phyloP scores from a whole-genome alignment of 2,888 invertebrate species.

The Tupiocoris notatus region DNA sequence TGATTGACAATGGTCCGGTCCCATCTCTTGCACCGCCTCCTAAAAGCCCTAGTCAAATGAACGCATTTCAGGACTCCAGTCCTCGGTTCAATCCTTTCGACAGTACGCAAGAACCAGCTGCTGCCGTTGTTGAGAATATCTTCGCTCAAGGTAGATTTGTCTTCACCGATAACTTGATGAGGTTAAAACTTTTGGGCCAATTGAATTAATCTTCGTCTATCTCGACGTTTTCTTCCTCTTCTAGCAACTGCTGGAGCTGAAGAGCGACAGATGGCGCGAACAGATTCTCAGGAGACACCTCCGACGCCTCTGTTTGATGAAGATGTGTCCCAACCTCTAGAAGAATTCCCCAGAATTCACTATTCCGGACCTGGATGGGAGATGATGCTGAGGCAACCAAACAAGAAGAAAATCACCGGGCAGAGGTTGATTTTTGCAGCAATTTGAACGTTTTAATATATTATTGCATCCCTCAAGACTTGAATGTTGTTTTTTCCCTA shows the following conservation, averaged over 20 bases:
- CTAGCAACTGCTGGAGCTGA: conserved; percentile 36
- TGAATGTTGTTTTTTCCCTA: neutral
- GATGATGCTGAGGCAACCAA: conserved; percentile 91
- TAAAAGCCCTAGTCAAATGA: conserved; percentile 57
- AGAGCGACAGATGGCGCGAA: conserved; percentile 50
- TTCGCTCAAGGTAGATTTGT: conserved; percentile 50
- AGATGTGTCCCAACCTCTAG: conserved; percentile 86
- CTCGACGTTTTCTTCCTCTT: neutral
- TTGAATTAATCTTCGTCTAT: neutral
- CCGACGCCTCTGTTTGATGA: conserved; percentile 94
- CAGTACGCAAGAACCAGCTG: conserved; percentile 54
- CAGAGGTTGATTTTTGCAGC: conserved; percentile 60
- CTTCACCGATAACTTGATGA: neutral
- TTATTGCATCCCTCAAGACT: neutral
- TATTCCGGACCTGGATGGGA: conserved; percentile 89
- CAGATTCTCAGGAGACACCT: conserved; percentile 72
- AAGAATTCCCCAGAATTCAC: conserved; percentile 80
- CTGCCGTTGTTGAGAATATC: conserved; percentile 51
- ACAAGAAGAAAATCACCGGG: conserved; percentile 93
- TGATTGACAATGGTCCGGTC: conserved; percentile 52
- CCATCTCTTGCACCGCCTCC: conserved; percentile 76
- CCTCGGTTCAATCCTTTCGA: conserved; percentile 79
- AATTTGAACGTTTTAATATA: no score
- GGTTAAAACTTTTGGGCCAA: neutral
- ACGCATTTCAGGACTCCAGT: conserved; percentile 61